Conservation (phyloP, 2,113 vertebrate genomes). For the Protomyctophum bolini region DNA sequence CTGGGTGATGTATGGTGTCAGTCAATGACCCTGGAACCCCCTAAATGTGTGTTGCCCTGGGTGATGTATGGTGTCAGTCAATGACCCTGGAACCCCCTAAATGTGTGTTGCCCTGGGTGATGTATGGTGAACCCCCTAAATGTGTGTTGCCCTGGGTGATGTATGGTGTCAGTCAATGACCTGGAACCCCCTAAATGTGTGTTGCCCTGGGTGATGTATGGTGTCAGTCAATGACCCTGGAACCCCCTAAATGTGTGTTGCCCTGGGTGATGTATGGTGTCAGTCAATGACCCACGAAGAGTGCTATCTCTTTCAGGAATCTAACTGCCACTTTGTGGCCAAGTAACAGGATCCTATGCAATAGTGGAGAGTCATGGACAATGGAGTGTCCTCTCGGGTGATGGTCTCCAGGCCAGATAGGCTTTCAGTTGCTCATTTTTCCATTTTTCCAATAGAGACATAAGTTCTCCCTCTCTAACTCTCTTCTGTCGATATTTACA, state of each 20-base stretch:
- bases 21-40: too few relatives aligned
- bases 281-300: slow-evolving; percentile 62
- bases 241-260: slow-evolving; percentile 69
- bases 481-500: too few relatives aligned
- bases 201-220: slow-evolving; percentile 66
- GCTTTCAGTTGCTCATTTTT: slow-evolving; percentile 51
- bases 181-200: too few relatives aligned
- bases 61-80: slow-evolving; percentile 64
- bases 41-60: slow-evolving; percentile 68
- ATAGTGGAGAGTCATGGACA: slow-evolving; percentile 66
- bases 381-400: slow-evolving; percentile 68
- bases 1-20: too few relatives aligned
- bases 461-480: too few relatives aligned
- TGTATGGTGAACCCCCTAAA: too few relatives aligned
- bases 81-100: too few relatives aligned
- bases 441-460: neutral
- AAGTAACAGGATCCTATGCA: slow-evolving; percentile 74
- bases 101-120: slow-evolving; percentile 71
- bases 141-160: slow-evolving; percentile 71
- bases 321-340: slow-evolving; percentile 74
- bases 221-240: slow-evolving; percentile 64
- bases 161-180: slow-evolving; percentile 59
- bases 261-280: slow-evolving; percentile 63
- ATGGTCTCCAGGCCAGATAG: slow-evolving; percentile 67
- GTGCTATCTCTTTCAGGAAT: slow-evolving; percentile 75